These are phyloP conservation scores for Noctuana brunneofusca DNA, from an alignment of 2,888 invertebrate genomes.

Conservation along the genomic window DNA sequence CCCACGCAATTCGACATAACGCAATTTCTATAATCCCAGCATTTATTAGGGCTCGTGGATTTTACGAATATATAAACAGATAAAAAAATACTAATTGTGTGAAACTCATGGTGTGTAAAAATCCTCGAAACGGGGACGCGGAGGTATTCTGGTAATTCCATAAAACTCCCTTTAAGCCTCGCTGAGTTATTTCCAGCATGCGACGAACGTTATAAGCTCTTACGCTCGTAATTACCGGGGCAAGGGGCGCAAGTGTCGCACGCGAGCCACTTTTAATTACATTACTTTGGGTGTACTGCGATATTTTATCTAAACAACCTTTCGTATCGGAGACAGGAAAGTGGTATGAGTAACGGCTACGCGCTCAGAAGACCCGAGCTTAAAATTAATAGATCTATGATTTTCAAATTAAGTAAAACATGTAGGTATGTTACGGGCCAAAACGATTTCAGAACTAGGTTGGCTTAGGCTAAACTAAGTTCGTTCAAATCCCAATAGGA, in stretches of 20 bases:
- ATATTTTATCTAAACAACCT: constrained; percentile 17
- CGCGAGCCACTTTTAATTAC: constrained; percentile 35
- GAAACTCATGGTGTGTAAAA: constrained; percentile 11
- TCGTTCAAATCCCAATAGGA: too few species aligned
- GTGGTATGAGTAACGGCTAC: background rate
- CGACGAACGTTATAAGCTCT: constrained; percentile 32
- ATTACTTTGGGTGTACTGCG: constrained; percentile 20
- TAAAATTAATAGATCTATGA: background rate
- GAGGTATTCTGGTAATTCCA: constrained; percentile 28
- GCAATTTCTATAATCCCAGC: too few species aligned
- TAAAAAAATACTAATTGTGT: background rate
- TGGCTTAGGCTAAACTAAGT: too few species aligned
- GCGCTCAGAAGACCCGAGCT: background rate
- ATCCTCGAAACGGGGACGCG: constrained; percentile 11
- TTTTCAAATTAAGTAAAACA: too few species aligned
- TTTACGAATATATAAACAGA: background rate
- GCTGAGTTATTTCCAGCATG: constrained; percentile 28
- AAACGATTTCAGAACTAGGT: too few species aligned
- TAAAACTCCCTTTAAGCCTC: constrained; percentile 25
- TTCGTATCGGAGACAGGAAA: background rate
- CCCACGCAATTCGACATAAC: too few species aligned
- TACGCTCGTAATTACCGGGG: constrained; percentile 31
- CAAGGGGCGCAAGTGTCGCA: constrained; percentile 29
- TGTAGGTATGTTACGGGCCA: too few species aligned
- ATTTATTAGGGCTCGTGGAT: too few species aligned